Base-by-base conservation (phyloP, 2,888 invertebrate genomes). In the Acronicta psi region DNA sequence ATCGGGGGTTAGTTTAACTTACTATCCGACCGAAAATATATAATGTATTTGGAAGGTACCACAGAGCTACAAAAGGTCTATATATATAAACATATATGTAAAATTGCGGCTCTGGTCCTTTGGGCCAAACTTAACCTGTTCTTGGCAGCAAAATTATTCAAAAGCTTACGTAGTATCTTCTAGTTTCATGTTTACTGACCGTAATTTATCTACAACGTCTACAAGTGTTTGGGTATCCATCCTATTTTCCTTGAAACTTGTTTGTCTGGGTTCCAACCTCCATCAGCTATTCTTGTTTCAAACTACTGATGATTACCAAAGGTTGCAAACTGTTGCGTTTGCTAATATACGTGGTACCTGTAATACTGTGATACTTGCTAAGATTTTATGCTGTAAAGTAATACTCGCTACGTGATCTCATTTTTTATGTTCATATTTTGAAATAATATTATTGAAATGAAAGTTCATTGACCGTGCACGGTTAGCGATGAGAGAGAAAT, bases 291-390 rank as follows among this genome's bases (percentile, higher is more conserved):
- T 60, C 75, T 71, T 60, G 67, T 65, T 50, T 46, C 42, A 55
- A 74, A 64, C 65, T 67, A 50, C 42, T 59, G 55, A 57, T 63
- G 69, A 74, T 74, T 67, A 69, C 62, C 49, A 67, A 59, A 68
- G 60, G 68, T 73, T 67, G 67, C 62, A 69, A 81, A 81, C 75
- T 81, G 70, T 79, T 80, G 71, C 69, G 59, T 63, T 54, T 43
- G 60, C 40, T 66, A 38, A 47, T 69, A 73, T 41, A 52, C 47
- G 25, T 43, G 16, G 37, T 38, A 36, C 2, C 16, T 1, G 11
- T 50, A 34, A 14, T 14, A 4, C 8, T 2, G 44, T 45, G 16
- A 41, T 57, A 20, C 41, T 14, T 38, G 25, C 8, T 51, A 31
- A 47, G 23, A 51, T 20, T 20, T 51, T 56, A 16, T 46, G 38